Percentiles rank a stretch among this genome's conserved stretches.
These are phyloP conservation scores for Coelogynopora nodosa DNA, from an alignment of 2,888 invertebrate species.

Conservation along the genomic window DNA sequence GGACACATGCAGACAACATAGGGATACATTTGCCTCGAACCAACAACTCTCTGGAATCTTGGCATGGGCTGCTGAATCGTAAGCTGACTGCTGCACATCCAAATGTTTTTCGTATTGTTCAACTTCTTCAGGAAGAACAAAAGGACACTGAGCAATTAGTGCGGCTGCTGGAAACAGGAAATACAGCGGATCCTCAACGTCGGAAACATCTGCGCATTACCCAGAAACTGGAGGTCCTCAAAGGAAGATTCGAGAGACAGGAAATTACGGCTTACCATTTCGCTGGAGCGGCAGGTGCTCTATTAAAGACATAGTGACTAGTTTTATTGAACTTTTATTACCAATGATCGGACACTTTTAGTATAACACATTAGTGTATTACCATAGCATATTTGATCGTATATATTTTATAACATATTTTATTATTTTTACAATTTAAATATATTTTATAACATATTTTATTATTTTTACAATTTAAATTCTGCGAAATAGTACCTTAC, in stretches of 20 bases:
- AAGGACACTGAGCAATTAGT: neutral
- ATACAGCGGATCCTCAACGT: constrained; percentile 9
- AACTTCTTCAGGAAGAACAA: constrained; percentile 18
- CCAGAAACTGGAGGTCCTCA: neutral
- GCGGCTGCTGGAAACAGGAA: neutral
- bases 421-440: neutral
- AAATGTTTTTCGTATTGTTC: constrained; percentile 25
- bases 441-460: neutral
- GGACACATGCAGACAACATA: no score
- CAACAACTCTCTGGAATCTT: no score
- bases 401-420: no score
- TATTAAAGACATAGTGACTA: neutral
- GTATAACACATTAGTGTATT: no score
- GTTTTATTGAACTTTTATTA: no score
- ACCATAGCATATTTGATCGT: no score
- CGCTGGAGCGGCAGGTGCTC: neutral
- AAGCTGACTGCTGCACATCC: constrained; percentile 24
- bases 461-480: neutral
- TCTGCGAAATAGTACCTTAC: neutral
- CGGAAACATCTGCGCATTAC: constrained; percentile 8
- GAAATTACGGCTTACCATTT: neutral
- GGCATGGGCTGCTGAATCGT: no score
- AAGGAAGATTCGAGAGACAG: neutral
- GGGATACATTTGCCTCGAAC: no score
- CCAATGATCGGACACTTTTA: no score